Evolutionary conservation across 2,797 vertebrate species (phyloP), one percentile per base, ranked within the genome.

Genomic region (Pelochelys cantorii): DNA sequence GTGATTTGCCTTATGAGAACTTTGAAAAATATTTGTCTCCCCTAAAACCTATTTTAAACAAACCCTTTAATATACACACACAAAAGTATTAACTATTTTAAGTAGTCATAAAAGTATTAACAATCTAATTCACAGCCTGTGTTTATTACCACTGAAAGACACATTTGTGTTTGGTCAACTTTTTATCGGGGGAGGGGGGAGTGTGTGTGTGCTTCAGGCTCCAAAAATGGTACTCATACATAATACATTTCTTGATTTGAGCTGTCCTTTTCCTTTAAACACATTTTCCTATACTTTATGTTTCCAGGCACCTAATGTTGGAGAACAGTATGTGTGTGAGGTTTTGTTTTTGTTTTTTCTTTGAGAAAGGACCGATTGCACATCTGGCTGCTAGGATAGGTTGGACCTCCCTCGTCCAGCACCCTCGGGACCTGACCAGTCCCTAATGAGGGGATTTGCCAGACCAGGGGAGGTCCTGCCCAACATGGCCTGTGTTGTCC

Each of bases 161-260:
- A 1, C 27, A 14, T 29, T 29, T 60, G 0, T 48, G 7, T 81
- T 56, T 11, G 11, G 0, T 2, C 0, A 0, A 15, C 3, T 71
- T 6, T 8, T 31, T 23, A 55, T 2, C 42, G 57, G 25, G 25
- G n/a, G 65, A 29, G 57, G 25, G 25, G n/a, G 65, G 62, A 15
- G 27, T 14, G 13, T 15, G 10, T 11, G 9, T 60, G 9, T 2
- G 3, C 9, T 74, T 74, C 34, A 22, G 3, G 23, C 11, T 74
- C 20, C 20, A 2, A 74, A 22, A 74, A 74, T 42, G 22, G 68
- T 42, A 42, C 37, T 37, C 34, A 25, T 74, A 14, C 37, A 42
- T 42, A 23, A 74, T 74, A 42, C 31, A 74, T 25, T 1, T 74
- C 68, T 74, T 37, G 22, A 74, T 74, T 12, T 74, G 13, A 3